A percentile compares a stretch with the other conserved stretches of the same genome.
Evolutionary conservation across 1,140 invertebrate genomes (phyloP).

Genomic region (Pentalonia nigronervosa): DNA sequence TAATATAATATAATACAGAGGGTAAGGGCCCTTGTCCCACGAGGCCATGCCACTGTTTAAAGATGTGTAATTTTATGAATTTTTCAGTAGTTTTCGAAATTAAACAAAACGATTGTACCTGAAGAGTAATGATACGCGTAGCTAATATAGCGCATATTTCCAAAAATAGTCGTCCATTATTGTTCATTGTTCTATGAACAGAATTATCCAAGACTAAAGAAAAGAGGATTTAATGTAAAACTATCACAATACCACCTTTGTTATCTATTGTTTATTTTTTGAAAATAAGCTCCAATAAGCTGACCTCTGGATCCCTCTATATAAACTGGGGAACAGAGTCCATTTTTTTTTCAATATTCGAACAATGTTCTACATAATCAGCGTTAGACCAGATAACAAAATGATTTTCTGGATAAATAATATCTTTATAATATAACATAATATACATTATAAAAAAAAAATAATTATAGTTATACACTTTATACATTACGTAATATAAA

Average conservation of each 20-base stretch:
- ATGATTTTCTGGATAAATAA: neutral
- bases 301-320: neutral
- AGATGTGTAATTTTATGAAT: no score
- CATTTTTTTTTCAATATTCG: neutral
- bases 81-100: neutral
- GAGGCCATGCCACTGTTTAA: no score
- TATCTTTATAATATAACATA: neutral
- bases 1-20: no score
- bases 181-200: neutral
- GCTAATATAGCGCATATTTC: neutral
- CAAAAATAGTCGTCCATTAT: neutral
- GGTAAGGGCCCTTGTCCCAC: no score
- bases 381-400: neutral
- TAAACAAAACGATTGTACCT: neutral
- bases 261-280: neutral
- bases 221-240: neutral
- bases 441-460: no score
- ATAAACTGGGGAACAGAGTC: neutral
- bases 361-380: neutral
- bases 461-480: no score
- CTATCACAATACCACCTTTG: neutral
- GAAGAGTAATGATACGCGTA: neutral
- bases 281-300: neutral
- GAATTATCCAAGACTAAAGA: neutral
- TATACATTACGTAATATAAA: neutral